Evolutionary conservation across 1,140 invertebrate genomes (phyloP), one percentile per base, ranked within the genome.

Genomic region (Drosophila ambigua): DNA sequence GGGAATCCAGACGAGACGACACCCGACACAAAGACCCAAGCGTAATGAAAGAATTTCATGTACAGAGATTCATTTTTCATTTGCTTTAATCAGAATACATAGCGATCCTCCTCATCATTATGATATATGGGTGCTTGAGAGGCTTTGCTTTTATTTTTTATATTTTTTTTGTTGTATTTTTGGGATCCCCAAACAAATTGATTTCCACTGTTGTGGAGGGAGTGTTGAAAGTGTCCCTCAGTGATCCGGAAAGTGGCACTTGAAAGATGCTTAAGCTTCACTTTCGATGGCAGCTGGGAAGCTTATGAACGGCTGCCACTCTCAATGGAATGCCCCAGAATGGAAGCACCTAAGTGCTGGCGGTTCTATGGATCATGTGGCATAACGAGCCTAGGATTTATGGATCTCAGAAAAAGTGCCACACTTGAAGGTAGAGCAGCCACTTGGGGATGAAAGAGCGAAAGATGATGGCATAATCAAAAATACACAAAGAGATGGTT

Each of bases 181-280:
- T 13, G 11, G 35, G 35, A 11, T 5, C 35, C 4, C 78, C 74
- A 81, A 75, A 68, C 82, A 85, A 85, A 85, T 85, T 85, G 78
- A 85, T 85, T 85, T 64, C 59, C 35, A 35, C 3, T 39, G 11
- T 11, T 4, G 35, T 39, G 67, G 44, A 44, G 57, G 68, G 72
- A 41, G 81, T 81, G 80, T 79, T 83, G 79, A 83, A 83, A 83
- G 35, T 39, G 35, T 39, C 11, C 11, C 35, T 39, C 35, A 39
- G 9, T 39, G 35, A 72, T 62, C 81, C 65, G 53, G 68, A 54
- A 87, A 85, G 81, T 85, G 82, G 49, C 82, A 85, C 82, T 87
- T 85, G 74, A 52, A 20, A 43, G 46, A 49, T 8, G 16, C 13
- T 16, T 11, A 45, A 72, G 65, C 71, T 71, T 60, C 11, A 13